Percentiles rank a stretch among this genome's conserved stretches.
Evolutionary conservation across 2,888 invertebrate genomes (phyloP).

Genomic region (Agrypnus murinus): DNA sequence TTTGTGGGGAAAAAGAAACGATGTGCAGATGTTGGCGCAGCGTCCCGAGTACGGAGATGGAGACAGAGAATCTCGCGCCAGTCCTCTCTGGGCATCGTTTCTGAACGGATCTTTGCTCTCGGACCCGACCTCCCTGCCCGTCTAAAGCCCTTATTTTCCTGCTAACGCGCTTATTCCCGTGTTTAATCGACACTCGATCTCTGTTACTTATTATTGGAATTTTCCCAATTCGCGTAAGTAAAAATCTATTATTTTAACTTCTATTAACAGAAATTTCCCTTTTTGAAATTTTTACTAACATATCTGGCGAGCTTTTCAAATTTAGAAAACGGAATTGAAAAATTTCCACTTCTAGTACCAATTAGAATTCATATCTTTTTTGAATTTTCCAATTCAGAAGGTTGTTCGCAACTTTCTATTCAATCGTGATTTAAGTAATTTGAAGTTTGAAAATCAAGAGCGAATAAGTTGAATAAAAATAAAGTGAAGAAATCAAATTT

Average conservation of each 20-base stretch:
- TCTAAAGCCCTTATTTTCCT: conserved; percentile 61
- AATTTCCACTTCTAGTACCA: conserved; percentile 7
- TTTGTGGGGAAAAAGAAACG: conserved; percentile 45
- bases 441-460: conserved; percentile 8
- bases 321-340: conserved; percentile 12
- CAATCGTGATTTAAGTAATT: not conserved
- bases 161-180: conserved; percentile 52
- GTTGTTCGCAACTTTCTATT: conserved; percentile 2
- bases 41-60: conserved; percentile 58
- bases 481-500: conserved; percentile 36
- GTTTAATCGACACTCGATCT: conserved; percentile 43
- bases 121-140: conserved; percentile 67
- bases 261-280: conserved; percentile 1
- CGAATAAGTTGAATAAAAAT: conserved; percentile 28
- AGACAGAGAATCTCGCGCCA: conserved; percentile 56
- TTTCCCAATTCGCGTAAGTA: conserved; percentile 46
- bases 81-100: conserved; percentile 68
- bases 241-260: conserved; percentile 32
- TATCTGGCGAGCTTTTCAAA: conserved; percentile 34
- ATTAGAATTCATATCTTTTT: conserved; percentile 22
- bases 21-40: conserved; percentile 58
- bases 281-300: conserved; percentile 14
- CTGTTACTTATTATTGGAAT: conserved; percentile 47
- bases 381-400: not conserved
- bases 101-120: conserved; percentile 64